Evolutionary conservation across 1,140 invertebrate species (phyloP), one percentile per base, ranked within the genome.

Genomic region (Dryas iulia): DNA sequence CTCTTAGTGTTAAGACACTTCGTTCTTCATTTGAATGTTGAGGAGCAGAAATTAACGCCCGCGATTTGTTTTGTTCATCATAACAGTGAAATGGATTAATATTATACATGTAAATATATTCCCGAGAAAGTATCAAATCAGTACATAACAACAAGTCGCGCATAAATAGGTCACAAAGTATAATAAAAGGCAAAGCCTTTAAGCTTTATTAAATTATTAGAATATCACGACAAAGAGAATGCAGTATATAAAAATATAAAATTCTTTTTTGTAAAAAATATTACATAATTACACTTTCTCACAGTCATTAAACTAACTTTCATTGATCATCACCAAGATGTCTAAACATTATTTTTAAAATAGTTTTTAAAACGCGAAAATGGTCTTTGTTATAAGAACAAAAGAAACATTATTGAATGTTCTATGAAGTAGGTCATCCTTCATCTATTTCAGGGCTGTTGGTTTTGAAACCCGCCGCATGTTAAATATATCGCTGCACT

Each of bases 401-500:
- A 25, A 81, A 78, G 66, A 73, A 58, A 47, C 54, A 53, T 31
- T 77, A 77, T 79, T 24, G 57, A 54, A 47, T 79, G 71, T 28
- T 63, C 53, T 26, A 57, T 72, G 77, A 90, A 87, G 66, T 91
- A 79, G 89, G 89, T 91, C 87, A 89, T 78, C 74, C 73, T 64
- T 81, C 71, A 71, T 82, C 83, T 89, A 89, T 91, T 89, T 89
- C 67, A 77, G 82, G 65, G 78, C 66, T 69, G 73, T 61, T 72
- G 74, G 59, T 79, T 86, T 76, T 70, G 79, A 82, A 82, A 81
- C 80, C 74, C 76, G 81, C 64, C 69, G 83, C 81, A 78, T 78
- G 82, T 78, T 82, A 68, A 84, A 89, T 87, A 89, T 88, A 69
- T 70, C 65, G 77, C 73, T 87, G 86, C 87, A 88, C 72, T 57